These are phyloP conservation scores for Halcyon leucocephala DNA, from an alignment of 2,797 vertebrate species.

Conservation along the genomic window DNA sequence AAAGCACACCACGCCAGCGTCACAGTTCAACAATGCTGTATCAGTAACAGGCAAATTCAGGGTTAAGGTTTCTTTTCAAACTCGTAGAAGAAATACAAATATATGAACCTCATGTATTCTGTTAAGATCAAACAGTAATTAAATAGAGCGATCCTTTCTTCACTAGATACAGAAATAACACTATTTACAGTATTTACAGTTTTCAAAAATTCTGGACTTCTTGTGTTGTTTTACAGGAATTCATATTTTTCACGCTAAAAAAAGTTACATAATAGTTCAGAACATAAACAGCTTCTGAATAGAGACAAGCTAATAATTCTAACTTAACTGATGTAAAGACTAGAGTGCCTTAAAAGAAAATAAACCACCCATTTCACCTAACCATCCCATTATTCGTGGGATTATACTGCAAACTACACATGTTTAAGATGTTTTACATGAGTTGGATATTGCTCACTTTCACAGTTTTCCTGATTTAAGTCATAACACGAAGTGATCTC, in stretches of 20 bases:
- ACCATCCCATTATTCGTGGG: neutral
- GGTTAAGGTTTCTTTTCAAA: neutral
- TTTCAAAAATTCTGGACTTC: neutral
- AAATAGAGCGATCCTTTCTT: slow-evolving; percentile 20
- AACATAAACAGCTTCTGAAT: neutral
- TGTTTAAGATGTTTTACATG: neutral
- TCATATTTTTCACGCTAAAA: neutral
- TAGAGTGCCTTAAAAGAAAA: neutral
- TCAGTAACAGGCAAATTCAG: neutral
- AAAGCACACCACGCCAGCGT: neutral
- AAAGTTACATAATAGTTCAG: neutral
- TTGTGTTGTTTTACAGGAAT: neutral
- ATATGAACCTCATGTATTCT: neutral
- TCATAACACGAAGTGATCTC: neutral
- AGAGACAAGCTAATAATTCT: neutral
- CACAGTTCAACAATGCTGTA: neutral
- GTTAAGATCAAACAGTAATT: slow-evolving; percentile 27
- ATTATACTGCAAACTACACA: neutral
- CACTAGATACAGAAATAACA: slow-evolving; percentile 44
- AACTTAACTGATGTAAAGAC: neutral
- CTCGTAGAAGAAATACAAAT: slow-evolving; percentile 38
- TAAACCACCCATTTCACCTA: neutral
- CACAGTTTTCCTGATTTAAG: neutral
- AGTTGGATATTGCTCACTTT: slow-evolving; percentile 10
- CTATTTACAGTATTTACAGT: slow-evolving; percentile 51